These are phyloP conservation scores for Flabesymbios commensalis DNA, from an alignment of 2,888 invertebrate species.

Conservation along the genomic window DNA sequence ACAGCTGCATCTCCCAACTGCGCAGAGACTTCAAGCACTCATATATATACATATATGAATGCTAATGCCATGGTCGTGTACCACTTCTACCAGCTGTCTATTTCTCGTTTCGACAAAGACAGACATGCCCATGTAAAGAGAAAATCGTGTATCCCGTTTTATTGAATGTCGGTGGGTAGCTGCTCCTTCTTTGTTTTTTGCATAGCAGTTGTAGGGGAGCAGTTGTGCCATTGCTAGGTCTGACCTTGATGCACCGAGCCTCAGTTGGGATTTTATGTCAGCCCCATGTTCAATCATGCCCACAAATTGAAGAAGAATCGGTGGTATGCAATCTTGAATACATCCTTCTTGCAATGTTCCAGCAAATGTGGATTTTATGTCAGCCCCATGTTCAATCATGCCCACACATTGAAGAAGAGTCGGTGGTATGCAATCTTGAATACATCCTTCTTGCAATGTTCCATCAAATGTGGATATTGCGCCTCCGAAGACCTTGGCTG, in stretches of 20 bases:
- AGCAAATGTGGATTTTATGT: slow-evolving; percentile 14
- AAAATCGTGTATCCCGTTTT: slow-evolving; percentile 23
- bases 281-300: slow-evolving; percentile 19
- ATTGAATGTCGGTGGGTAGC: slow-evolving; percentile 14
- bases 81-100: slow-evolving; percentile 25
- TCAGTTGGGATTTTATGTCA: slow-evolving; percentile 25
- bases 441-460: slow-evolving; percentile 21
- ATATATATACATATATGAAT: slow-evolving; percentile 37
- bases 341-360: slow-evolving; percentile 24
- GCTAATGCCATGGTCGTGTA: slow-evolving; percentile 31
- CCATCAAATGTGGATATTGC: slow-evolving; percentile 20
- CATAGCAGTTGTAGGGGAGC: slow-evolving; percentile 21
- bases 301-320: slow-evolving; percentile 21
- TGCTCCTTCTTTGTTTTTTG: slow-evolving; percentile 14
- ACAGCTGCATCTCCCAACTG: slow-evolving; percentile 24
- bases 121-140: slow-evolving; percentile 28
- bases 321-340: slow-evolving; percentile 20
- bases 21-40: slow-evolving; percentile 37
- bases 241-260: slow-evolving; percentile 15
- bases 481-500: too few species aligned
- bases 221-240: slow-evolving; percentile 26
- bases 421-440: slow-evolving; percentile 19
- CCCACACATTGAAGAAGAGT: slow-evolving; percentile 21
- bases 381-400: slow-evolving; percentile 29
- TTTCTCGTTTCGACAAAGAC: slow-evolving; percentile 36